phyloP scores from a whole-genome alignment of 2,888 invertebrate species.

The Meganola albula region DNA sequence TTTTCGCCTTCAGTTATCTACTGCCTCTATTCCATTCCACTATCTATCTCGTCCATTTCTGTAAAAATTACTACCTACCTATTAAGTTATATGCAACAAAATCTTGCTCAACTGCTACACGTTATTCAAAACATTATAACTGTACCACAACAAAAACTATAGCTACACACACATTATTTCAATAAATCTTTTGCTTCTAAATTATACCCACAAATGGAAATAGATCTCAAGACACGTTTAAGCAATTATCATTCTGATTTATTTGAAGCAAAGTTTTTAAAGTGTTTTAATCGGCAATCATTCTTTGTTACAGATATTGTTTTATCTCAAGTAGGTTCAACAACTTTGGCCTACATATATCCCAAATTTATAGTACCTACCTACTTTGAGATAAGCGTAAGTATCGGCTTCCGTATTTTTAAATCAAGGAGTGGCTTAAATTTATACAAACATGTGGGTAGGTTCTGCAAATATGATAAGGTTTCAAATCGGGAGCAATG shows the following conservation, averaged over 20 bases:
- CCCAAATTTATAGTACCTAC: slow-evolving; percentile 37
- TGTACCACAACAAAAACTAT: too few relatives aligned
- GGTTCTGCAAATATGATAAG: slow-evolving; percentile 18
- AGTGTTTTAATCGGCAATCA: slow-evolving; percentile 17
- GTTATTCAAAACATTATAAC: too few relatives aligned
- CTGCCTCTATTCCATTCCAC: too few relatives aligned
- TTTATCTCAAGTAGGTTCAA: slow-evolving; percentile 55
- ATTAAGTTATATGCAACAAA: too few relatives aligned
- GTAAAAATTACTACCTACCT: too few relatives aligned
- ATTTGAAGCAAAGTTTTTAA: slow-evolving; percentile 16
- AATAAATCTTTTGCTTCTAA: too few relatives aligned
- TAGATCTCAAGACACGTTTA: slow-evolving; percentile 15
- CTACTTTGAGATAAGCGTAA: slow-evolving; percentile 29
- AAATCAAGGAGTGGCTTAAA: slow-evolving; percentile 9
- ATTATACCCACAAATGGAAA: too few relatives aligned
- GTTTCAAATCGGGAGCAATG: slow-evolving; percentile 10
- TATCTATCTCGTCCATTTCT: too few relatives aligned
- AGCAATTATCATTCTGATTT: slow-evolving; percentile 27
- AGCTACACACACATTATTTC: too few relatives aligned
- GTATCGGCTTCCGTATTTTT: slow-evolving; percentile 31
- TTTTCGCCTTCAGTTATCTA: too few relatives aligned
- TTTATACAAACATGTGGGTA: slow-evolving; percentile 7
- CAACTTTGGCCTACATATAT: slow-evolving; percentile 52
- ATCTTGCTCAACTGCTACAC: too few relatives aligned
- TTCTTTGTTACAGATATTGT: slow-evolving; percentile 25